Evolutionary conservation across 2,797 vertebrate genomes (phyloP).

Genomic region (Corythornis leucogaster): DNA sequence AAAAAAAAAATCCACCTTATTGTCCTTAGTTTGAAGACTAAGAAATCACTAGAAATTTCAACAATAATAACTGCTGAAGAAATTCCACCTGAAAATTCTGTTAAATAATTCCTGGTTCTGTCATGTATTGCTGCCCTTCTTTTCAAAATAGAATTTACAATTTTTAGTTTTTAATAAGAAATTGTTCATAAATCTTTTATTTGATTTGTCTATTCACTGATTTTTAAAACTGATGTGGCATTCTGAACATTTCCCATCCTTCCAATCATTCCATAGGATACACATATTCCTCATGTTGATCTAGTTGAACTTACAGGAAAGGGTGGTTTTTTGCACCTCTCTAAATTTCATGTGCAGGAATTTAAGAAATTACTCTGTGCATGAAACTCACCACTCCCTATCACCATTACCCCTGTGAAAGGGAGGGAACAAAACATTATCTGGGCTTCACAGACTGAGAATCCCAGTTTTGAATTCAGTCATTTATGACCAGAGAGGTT

Average conservation of each 20-base stretch:
- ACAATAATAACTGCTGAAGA: not conserved
- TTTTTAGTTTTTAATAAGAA: not conserved
- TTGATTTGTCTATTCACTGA: not conserved
- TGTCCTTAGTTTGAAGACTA: not conserved
- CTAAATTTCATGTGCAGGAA: not conserved
- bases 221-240: not conserved
- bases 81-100: not conserved
- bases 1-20: not conserved
- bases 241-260: not conserved
- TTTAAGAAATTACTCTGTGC: not conserved
- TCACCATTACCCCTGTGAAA: not conserved
- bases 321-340: not conserved
- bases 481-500: not conserved
- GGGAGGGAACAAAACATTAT: not conserved
- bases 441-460: not conserved
- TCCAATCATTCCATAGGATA: not conserved
- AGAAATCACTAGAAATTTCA: not conserved
- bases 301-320: not conserved
- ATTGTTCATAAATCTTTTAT: not conserved
- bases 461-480: conserved; percentile 23
- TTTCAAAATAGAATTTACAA: not conserved
- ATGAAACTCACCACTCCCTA: not conserved
- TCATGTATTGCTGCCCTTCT: not conserved
- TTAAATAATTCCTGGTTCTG: not conserved
- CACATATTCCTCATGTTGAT: not conserved